phyloP scores from a whole-genome alignment of 2,888 invertebrate species.

The Tromatobia lineatoria region DNA sequence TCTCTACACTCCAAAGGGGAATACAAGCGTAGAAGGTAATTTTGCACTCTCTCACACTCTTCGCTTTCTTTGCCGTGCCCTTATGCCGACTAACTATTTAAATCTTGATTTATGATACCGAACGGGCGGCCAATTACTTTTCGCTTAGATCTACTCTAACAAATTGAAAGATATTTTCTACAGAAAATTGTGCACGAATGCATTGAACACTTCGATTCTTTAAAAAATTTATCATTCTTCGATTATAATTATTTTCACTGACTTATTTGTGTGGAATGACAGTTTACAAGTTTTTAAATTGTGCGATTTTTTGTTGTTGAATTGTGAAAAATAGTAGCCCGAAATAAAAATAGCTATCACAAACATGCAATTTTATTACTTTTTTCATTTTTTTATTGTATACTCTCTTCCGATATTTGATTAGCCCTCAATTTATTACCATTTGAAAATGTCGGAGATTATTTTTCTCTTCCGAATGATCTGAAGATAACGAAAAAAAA shows the following conservation, averaged over 20 bases:
- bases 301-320: too few species aligned
- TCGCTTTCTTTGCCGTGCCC: background rate
- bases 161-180: constrained; percentile 36
- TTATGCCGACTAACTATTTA: constrained; percentile 35
- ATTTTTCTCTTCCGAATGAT: too few species aligned
- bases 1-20: background rate
- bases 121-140: constrained; percentile 69
- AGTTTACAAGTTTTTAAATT: too few species aligned
- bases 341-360: background rate
- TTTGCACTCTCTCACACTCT: constrained; percentile 26
- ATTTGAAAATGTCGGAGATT: too few species aligned
- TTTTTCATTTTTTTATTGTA: background rate
- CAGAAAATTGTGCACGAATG: background rate
- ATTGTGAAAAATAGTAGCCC: background rate
- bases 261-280: background rate
- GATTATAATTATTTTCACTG: background rate
- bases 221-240: background rate
- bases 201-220: too few species aligned
- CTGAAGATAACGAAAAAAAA: too few species aligned
- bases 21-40: constrained; percentile 51
- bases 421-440: too few species aligned
- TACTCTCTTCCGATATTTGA: too few species aligned
- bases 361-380: too few species aligned
- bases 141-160: constrained; percentile 31
- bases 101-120: constrained; percentile 63